phyloP scores from a whole-genome alignment of 2,113 vertebrate genomes.

The Fregata magnificens region DNA sequence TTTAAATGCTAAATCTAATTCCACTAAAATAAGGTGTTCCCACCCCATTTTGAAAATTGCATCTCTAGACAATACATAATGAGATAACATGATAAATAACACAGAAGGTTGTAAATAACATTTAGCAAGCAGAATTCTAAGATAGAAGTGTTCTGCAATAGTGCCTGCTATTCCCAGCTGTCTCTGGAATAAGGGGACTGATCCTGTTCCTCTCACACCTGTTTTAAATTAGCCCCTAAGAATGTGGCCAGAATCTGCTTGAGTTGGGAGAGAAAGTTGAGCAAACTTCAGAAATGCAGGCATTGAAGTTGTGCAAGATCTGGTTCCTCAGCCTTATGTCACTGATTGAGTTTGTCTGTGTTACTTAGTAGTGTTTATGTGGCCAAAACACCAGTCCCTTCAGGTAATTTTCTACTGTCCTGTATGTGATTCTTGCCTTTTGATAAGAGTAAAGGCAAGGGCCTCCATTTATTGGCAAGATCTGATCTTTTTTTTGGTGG shows the following conservation, averaged over 20 bases:
- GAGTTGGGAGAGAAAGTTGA: not conserved
- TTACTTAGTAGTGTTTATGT: not conserved
- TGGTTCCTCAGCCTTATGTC: not conserved
- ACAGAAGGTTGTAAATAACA: conserved; percentile 50
- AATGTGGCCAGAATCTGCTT: not conserved
- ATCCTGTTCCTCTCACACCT: conserved; percentile 18
- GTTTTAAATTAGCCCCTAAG: not conserved
- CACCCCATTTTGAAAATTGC: conserved; percentile 64
- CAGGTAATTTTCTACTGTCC: not conserved
- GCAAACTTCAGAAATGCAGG: not conserved
- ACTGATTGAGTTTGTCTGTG: not conserved
- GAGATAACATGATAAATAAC: conserved; percentile 69
- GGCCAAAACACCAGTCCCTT: not conserved
- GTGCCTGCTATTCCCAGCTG: conserved; percentile 26
- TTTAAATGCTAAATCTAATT: conserved; percentile 68
- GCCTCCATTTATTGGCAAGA: not conserved
- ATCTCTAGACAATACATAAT: conserved; percentile 69
- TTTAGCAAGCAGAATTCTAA: conserved; percentile 63
- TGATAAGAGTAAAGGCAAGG: not conserved
- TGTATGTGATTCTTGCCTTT: not conserved
- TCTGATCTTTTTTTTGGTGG: not conserved
- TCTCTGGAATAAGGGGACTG: not conserved
- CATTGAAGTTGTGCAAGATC: not conserved
- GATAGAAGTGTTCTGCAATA: conserved; percentile 49
- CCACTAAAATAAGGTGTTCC: conserved; percentile 64